These are phyloP conservation scores for Drosophila grimshawi DNA, from an alignment of 1,140 invertebrate species.

Conservation along the genomic window DNA sequence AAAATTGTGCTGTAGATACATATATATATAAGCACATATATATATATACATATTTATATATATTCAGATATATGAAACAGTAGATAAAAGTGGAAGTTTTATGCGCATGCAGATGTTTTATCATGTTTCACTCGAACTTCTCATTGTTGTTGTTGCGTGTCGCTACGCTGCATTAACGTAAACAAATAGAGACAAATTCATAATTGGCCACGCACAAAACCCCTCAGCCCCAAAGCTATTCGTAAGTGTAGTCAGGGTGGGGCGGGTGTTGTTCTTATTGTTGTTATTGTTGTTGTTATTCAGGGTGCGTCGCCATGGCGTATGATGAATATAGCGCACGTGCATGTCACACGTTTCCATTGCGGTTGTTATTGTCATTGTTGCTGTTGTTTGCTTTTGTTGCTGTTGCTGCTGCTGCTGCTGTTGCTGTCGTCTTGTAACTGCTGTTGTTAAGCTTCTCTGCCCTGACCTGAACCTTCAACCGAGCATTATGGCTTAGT, in stretches of 20 bases:
- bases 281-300: conserved; percentile 12
- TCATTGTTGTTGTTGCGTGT: conserved; percentile 40
- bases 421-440: conserved; percentile 38
- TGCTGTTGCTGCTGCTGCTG: conserved; percentile 20
- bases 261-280: neutral
- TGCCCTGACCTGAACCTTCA: conserved; percentile 26
- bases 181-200: conserved; percentile 67
- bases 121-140: conserved; percentile 22
- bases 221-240: neutral
- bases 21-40: neutral
- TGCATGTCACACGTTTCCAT: conserved; percentile 67
- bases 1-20: conserved; percentile 31
- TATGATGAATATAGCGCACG: conserved; percentile 79
- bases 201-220: conserved; percentile 39
- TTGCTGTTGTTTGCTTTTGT: conserved; percentile 10
- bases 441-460: conserved; percentile 57
- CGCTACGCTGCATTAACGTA: conserved; percentile 66
- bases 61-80: neutral
- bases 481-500: conserved; percentile 23
- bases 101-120: conserved; percentile 66
- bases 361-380: conserved; percentile 28
- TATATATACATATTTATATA: too few species aligned
- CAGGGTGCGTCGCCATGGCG: conserved; percentile 64
- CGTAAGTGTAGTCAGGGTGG: neutral
- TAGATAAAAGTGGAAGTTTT: conserved; percentile 54